These are phyloP conservation scores for Proisotoma minuta DNA, from an alignment of 2,888 invertebrate genomes.

Conservation along the genomic window DNA sequence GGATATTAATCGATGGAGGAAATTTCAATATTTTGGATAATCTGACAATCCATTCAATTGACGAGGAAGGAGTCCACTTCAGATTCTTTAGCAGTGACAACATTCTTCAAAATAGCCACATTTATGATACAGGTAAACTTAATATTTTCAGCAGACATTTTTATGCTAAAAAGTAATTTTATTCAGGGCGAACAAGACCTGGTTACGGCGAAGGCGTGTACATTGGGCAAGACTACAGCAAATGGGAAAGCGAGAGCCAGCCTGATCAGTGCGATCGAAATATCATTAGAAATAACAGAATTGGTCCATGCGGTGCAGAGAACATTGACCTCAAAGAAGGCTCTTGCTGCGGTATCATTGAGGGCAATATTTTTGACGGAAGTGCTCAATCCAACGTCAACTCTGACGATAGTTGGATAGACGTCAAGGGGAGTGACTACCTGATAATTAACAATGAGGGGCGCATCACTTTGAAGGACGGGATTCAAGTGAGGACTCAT, in stretches of 20 bases:
- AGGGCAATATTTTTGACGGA: conserved; percentile 36
- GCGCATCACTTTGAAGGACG: conserved; percentile 16
- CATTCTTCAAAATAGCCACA: conserved; percentile 15
- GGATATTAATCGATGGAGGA: conserved; percentile 35
- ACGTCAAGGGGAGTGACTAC: conserved; percentile 39
- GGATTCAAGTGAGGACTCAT: conserved; percentile 32
- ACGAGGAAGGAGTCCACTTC: conserved; percentile 40
- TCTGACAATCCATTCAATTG: conserved; percentile 29
- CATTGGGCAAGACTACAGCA: conserved; percentile 34
- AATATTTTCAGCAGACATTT: not conserved
- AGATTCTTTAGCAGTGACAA: conserved; percentile 35
- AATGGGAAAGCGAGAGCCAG: conserved; percentile 26
- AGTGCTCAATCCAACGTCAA: conserved; percentile 26
- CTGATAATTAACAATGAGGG: conserved; percentile 24
- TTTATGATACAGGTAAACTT: conserved; percentile 26
- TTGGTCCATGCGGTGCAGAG: conserved; percentile 35
- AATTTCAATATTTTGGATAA: conserved; percentile 32
- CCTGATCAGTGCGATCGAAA: conserved; percentile 37
- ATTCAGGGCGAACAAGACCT: conserved; percentile 22
- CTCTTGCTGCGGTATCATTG: conserved; percentile 36
- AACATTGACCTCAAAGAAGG: conserved; percentile 41
- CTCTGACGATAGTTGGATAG: conserved; percentile 40
- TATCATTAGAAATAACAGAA: conserved; percentile 28
- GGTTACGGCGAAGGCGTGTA: conserved; percentile 41
- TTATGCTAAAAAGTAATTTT: not conserved